Percentiles rank a stretch among this genome's conserved stretches.
phyloP scores from a whole-genome alignment of 2,888 invertebrate species.

The Lithophane leautieri region DNA sequence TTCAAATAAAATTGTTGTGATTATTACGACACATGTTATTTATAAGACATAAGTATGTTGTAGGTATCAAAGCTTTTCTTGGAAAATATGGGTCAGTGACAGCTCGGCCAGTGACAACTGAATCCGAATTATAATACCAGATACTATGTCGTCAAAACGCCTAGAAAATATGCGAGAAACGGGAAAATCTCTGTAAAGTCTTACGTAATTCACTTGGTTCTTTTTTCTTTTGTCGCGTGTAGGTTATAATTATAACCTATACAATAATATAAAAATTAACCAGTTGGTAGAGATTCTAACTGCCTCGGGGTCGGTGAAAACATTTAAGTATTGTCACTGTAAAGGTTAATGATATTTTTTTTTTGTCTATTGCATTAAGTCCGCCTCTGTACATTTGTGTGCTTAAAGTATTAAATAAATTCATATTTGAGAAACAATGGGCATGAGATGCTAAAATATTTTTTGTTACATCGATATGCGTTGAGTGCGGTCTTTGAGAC shows the following conservation, averaged over 20 bases:
- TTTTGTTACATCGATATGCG: not conserved
- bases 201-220: not conserved
- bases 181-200: not conserved
- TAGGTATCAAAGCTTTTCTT: not conserved
- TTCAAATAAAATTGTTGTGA: not conserved
- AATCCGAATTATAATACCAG: too few relatives aligned
- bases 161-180: not conserved
- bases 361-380: too few relatives aligned
- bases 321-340: not conserved
- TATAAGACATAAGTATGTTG: not conserved
- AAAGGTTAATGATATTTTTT: not conserved
- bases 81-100: too few relatives aligned
- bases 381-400: too few relatives aligned
- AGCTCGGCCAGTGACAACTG: too few relatives aligned
- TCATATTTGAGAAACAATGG: not conserved
- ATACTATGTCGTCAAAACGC: too few relatives aligned
- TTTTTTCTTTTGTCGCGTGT: not conserved
- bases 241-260: not conserved
- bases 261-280: not conserved
- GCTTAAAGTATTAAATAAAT: too few relatives aligned
- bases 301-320: too few relatives aligned
- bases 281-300: not conserved
- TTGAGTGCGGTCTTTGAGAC: not conserved
- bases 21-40: not conserved
- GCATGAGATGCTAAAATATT: not conserved